A percentile compares a stretch with the other conserved stretches of the same genome.
Conservation (phyloP, 2,797 vertebrate genomes). For the Trachurus trachurus region DNA sequence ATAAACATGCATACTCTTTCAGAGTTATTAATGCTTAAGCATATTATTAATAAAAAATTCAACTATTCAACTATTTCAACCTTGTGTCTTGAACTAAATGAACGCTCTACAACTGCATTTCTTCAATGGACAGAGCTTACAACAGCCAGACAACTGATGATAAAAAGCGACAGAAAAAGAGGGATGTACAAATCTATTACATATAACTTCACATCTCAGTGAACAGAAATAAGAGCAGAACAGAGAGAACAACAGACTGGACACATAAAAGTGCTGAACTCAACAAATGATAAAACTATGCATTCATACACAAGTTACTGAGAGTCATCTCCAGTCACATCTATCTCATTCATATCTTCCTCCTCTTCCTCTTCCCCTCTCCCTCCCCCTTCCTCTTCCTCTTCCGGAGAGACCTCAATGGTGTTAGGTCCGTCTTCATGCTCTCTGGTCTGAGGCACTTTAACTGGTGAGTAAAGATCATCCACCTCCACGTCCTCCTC, state of each 20-base stretch:
- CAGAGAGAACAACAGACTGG: conserved; percentile 13
- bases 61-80: conserved; percentile 20
- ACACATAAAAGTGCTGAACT: conserved; percentile 2
- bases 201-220: not conserved
- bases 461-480: conserved; percentile 63
- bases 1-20: conserved; percentile 20
- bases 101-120: not conserved
- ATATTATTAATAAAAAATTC: conserved; percentile 11
- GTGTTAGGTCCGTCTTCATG: not conserved
- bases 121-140: not conserved
- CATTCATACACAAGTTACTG: conserved; percentile 33
- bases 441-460: not conserved
- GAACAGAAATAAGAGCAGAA: conserved; percentile 41
- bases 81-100: conserved; percentile 13
- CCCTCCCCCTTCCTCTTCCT: conserved; percentile 75
- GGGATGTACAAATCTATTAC: not conserved
- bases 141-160: not conserved
- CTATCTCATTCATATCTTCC: conserved; percentile 73
- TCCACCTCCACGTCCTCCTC: conserved; percentile 77
- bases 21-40: not conserved
- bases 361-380: conserved; percentile 75
- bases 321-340: conserved; percentile 79
- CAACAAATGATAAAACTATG: conserved; percentile 26
- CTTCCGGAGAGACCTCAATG: conserved; percentile 41
- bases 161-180: conserved; percentile 5